phyloP scores from a whole-genome alignment of 1,140 invertebrate species.

The Bombyx mandarina region DNA sequence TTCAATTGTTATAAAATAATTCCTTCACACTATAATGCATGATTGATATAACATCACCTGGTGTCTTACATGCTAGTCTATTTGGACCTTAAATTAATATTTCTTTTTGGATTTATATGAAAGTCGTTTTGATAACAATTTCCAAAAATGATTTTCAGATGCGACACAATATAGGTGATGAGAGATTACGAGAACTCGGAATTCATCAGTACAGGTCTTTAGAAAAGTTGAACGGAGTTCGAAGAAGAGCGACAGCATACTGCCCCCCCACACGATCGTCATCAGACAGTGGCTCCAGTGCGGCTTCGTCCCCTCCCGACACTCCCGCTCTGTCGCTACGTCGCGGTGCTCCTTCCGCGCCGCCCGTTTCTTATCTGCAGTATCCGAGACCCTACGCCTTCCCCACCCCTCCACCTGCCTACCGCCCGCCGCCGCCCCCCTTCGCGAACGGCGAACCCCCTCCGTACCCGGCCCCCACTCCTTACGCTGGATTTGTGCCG shows the following conservation, averaged over 20 bases:
- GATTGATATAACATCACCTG: no score
- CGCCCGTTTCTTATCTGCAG: constrained; percentile 63
- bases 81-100: no score
- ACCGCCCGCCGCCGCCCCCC: constrained; percentile 47
- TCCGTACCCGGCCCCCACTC: constrained; percentile 54
- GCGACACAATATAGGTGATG: constrained; percentile 60
- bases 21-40: no score
- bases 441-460: constrained; percentile 61
- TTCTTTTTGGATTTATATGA: no score
- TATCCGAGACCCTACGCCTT: constrained; percentile 69
- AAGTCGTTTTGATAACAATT: no score
- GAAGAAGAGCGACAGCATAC: constrained; percentile 57
- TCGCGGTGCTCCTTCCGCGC: constrained; percentile 55
- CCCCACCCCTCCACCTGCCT: constrained; percentile 57
- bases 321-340: constrained; percentile 50
- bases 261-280: constrained; percentile 56
- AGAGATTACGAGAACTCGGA: constrained; percentile 54
- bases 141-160: constrained; percentile 50
- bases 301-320: constrained; percentile 75
- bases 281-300: constrained; percentile 74
- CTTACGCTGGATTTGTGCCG: constrained; percentile 67
- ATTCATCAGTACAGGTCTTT: constrained; percentile 73
- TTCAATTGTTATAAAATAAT: no score
- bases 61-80: no score
- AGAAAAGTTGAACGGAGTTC: constrained; percentile 69